A percentile compares a stretch with the other conserved stretches of the same genome.
phyloP scores from a whole-genome alignment of 1,140 invertebrate genomes.

The Calosoma granatense region DNA sequence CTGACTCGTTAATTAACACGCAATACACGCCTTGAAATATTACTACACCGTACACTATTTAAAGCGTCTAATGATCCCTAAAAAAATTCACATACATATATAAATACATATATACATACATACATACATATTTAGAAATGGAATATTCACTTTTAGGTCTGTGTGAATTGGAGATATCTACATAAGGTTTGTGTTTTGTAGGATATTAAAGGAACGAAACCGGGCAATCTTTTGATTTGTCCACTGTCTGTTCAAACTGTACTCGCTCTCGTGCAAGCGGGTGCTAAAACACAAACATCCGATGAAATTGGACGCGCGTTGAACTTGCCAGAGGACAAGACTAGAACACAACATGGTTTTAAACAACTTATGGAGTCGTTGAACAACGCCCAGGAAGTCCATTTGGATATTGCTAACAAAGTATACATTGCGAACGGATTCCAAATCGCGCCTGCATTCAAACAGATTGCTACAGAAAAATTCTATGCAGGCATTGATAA shows the following conservation, averaged over 20 bases:
- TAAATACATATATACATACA: background rate
- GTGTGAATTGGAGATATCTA: background rate
- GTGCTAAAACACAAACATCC: conserved; percentile 42
- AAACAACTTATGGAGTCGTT: conserved; percentile 20
- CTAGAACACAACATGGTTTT: conserved; percentile 18
- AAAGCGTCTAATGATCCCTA: no score
- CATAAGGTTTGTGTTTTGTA: conserved; percentile 15
- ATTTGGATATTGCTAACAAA: conserved; percentile 47
- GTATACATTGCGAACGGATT: conserved; percentile 44
- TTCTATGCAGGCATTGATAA: conserved; percentile 43
- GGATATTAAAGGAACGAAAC: conserved; percentile 19
- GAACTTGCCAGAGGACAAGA: conserved; percentile 21
- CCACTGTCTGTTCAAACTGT: conserved; percentile 35
- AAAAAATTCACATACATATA: no score
- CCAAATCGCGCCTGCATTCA: conserved; percentile 32
- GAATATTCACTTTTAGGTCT: background rate
- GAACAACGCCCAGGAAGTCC: conserved; percentile 25
- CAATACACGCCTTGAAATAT: no score
- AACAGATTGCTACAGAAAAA: conserved; percentile 30
- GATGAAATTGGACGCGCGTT: conserved; percentile 35
- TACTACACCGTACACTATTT: no score
- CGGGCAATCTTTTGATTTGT: conserved; percentile 32
- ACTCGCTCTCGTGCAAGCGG: conserved; percentile 34
- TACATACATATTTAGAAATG: background rate
- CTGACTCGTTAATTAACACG: no score